Base-by-base conservation (phyloP, 2,888 invertebrate genomes). In the Nymphalis c-album region DNA sequence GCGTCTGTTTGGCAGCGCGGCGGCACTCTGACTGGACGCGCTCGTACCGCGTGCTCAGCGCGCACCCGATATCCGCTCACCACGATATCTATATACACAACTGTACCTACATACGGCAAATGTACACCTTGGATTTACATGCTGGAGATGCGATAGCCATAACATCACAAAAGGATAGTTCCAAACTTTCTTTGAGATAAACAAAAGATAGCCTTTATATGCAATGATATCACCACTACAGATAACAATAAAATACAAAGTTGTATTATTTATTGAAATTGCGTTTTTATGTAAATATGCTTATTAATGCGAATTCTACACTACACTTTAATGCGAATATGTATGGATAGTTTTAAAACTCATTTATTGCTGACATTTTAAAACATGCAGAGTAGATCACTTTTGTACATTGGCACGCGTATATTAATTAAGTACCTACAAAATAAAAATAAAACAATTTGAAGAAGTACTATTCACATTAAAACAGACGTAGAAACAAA, bases 11-110 rank as follows among this genome's bases (percentile, higher is more conserved):
- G 80, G 80, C 78, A 78, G 90, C 91, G 92, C 92, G 92, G 91
- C 92, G 91, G 91, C 92, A 91, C 90, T 91, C 88, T 88, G 92
- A 92, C 92, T 91, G 92, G 92, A 81, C 90, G 91, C 89, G 91
- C 90, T 86, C 85, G 86, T 84, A 85, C 88, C 85, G 88, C 88
- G 87, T 78, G 82, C 86, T 85, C 84, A 80, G 85, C 85, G 87
- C 85, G 85, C 85, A 88, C 85, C 85, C 88, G 87, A 84, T 87
- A 85, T 85, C 87, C 90, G 84, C 86, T 88, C 87, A 84, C 87
- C 83, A 80, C 78, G 77, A 83, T 88, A 86, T 86, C 88, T 87
- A 86, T 84, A 86, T 81, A 76, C 80, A 80, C 78, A 79, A 70
- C 75, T 75, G 73, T 72, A 80, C 40, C 40, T 40, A 40, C 84